Evolutionary conservation across 2,797 vertebrate species (phyloP), one percentile per base, ranked within the genome.

Genomic region (Orestias chungarensis): DNA sequence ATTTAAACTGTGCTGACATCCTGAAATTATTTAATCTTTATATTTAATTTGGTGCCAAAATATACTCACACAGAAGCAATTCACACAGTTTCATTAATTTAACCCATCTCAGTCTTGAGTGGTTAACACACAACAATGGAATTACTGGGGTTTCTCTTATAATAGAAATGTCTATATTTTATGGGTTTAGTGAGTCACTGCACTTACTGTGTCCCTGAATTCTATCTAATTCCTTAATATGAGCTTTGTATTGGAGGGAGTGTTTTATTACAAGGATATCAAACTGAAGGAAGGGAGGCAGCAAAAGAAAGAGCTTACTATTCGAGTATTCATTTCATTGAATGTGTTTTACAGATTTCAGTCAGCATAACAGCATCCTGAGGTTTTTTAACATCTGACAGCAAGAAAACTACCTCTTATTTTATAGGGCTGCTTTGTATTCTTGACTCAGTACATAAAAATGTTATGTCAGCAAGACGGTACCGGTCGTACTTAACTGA

Each of bases 281-380:
- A 73, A 64, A 42, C 57, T 70, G 49, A 62, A 6, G n/a, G 40
- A 50, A 68, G 40, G 17, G 47, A 70, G 55, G 68, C 43, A 71
- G 78, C 8, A 11, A 71, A 55, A 70, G 61, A 9, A 73, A 79
- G 73, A 67, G 40, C 47, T 54, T 59, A 33, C 38, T 61, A 27
- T 55, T 68, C 12, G 29, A 50, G 33, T 80, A 73, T 79, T 82
- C 78, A 83, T 89, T 89, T 75, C 6, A 82, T 52, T 84, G 74
- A 82, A 66, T 55, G 59, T 33, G 59, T 52, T 86, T 81, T 73
- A 68, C 71, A 47, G 50, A 35, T 78, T 85, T 82, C 15, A 27
- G 85, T 88, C 83, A 84, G 72, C 64, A 65, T 82, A 82, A 84
- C 80, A 57, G 66, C 43, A 72, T 64, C 82, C 85, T 86, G 82